phyloP scores from a whole-genome alignment of 2,888 invertebrate species.

The Daptonema setosum region DNA sequence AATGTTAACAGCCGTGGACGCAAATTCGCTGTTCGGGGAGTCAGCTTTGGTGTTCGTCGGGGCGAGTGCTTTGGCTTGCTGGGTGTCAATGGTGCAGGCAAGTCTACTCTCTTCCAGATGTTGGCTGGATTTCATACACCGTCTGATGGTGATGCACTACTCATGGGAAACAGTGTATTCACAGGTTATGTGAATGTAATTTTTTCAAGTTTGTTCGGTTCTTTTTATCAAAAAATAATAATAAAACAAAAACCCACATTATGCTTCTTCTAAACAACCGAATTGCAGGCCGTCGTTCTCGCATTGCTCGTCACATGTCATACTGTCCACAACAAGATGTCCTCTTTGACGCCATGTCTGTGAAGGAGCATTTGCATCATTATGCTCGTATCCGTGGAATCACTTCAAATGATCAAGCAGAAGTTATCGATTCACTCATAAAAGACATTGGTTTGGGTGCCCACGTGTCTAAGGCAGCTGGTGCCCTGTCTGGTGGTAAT shows the following conservation, averaged over 20 bases:
- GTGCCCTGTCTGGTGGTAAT: slow-evolving; percentile 53
- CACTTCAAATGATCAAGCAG: slow-evolving; percentile 5
- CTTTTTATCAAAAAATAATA: too few relatives aligned
- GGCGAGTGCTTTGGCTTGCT: slow-evolving; percentile 56
- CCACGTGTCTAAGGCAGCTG: background rate
- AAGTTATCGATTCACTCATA: background rate
- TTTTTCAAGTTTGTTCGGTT: too few relatives aligned
- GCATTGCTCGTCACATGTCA: background rate
- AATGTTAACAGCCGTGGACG: too few relatives aligned
- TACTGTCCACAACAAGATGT: slow-evolving; percentile 62
- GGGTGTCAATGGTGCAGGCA: slow-evolving; percentile 54
- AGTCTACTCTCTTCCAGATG: slow-evolving; percentile 1
- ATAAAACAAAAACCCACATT: too few relatives aligned
- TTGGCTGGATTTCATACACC: background rate
- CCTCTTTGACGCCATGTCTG: slow-evolving; percentile 53
- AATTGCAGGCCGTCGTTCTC: background rate
- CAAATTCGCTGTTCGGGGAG: slow-evolving; percentile 35
- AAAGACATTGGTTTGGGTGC: background rate
- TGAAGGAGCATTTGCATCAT: slow-evolving; percentile 54
- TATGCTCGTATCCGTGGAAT: slow-evolving; percentile 53
- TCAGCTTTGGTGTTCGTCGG: slow-evolving; percentile 35
- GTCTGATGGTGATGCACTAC: background rate
- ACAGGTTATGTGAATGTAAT: too few relatives aligned
- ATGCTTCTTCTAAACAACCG: too few relatives aligned
- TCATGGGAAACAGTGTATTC: background rate